Conservation (phyloP, 2,113 vertebrate species). For the Bambusicola thoracicus region DNA sequence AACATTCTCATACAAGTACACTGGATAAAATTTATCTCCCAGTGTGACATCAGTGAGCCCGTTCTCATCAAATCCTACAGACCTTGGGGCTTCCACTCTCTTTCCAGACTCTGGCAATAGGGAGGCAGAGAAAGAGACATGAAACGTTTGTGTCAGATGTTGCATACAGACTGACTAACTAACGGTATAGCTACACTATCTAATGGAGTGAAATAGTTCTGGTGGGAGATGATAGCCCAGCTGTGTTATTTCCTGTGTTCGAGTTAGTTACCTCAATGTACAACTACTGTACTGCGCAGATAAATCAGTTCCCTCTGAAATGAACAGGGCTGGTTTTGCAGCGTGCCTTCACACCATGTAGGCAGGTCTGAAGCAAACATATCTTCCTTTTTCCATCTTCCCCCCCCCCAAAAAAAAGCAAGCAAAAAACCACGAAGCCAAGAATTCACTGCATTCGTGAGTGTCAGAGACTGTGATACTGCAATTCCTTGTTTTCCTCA, state of each 20-base stretch:
- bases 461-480: neutral
- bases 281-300: neutral
- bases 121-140: neutral
- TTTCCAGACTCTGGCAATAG: neutral
- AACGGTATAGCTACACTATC: fast-evolving
- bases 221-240: neutral
- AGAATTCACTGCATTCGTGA: neutral
- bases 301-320: neutral
- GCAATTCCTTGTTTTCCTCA: neutral
- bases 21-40: neutral
- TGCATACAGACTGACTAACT: neutral
- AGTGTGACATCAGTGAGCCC: neutral
- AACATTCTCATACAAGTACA: neutral
- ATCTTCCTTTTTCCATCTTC: neutral
- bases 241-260: neutral
- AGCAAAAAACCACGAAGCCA: neutral
- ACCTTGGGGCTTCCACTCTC: neutral
- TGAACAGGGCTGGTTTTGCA: neutral
- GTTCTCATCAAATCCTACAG: neutral
- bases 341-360: fast-evolving
- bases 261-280: neutral
- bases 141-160: neutral
- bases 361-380: neutral
- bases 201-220: neutral
- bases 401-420: neutral